Evolutionary conservation across 2,113 vertebrate genomes (phyloP), one percentile per base, ranked within the genome.

Genomic region (Osmerus eperlanus): DNA sequence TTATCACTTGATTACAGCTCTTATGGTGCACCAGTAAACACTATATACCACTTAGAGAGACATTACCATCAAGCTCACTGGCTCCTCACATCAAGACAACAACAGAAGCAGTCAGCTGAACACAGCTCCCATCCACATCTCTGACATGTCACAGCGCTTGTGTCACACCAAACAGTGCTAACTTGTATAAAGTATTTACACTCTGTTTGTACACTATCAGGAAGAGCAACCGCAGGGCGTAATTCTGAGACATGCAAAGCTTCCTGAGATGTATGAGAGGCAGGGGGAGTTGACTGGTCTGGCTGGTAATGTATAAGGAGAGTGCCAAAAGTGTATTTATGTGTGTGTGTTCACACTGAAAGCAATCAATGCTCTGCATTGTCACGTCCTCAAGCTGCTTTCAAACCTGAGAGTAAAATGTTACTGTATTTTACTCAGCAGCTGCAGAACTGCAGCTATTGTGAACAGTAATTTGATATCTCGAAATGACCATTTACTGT

Each of bases 1-100:
- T 65, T 51, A 65, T 79, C 59, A 77, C 75, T 78, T 47, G 65
- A 70, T 77, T 79, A 23, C 73, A 70, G 75, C 63, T 73, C 54
- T 71, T 73, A 61, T 51, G 75, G 51, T 55, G 74, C 75, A 61
- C 61, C 21, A 18, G 56, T 78, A 81, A 86, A 84, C 86, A 86
- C 83, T 75, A 78, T 67, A 80, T 66, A 65, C 65, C 78, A 83
- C 82, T 85, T 79, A 81, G 68, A 79, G 76, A 79, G 77, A 75
- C 19, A 4, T 41, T 78, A 77, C 76, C 58, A 75, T 68, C 68
- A 59, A 55, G 68, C 73, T 83, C 74, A 68, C 52, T 71, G 73
- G 67, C 14, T 79, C 77, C 68, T 77, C 74, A 18, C 53, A 84
- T 67, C 76, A 65, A 58, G 64, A 54, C 60, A 52, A 61, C 66